Evolutionary conservation across 2,797 vertebrate species (phyloP).

Genomic region (Fundulus diaphanus): DNA sequence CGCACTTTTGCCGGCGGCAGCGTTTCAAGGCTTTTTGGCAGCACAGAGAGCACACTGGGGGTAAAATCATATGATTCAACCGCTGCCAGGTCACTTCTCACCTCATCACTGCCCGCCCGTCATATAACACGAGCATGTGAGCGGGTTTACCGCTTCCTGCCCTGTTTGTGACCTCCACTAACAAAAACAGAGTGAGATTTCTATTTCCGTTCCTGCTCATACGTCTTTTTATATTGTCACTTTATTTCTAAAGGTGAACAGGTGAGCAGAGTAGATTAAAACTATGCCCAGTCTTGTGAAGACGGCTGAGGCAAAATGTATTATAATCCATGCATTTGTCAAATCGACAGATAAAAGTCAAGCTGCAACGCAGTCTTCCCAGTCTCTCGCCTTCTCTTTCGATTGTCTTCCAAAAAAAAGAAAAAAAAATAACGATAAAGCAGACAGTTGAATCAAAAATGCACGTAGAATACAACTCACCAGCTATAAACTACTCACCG

Average conservation of each 20-base stretch:
- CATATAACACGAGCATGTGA: constrained; percentile 25
- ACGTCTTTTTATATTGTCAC: background rate
- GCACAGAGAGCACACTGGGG: constrained; percentile 18
- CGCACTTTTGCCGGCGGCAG: constrained; percentile 41
- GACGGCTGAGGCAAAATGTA: background rate
- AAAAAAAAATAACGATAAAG: constrained; percentile 5
- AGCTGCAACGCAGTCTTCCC: background rate
- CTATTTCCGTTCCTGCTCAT: background rate
- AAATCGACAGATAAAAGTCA: background rate
- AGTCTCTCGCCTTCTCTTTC: background rate
- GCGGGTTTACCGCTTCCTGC: constrained; percentile 42
- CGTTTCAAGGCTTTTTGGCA: constrained; percentile 53
- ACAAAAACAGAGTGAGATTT: background rate
- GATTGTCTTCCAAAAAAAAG: background rate
- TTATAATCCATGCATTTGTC: background rate
- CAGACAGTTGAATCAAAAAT: constrained; percentile 11
- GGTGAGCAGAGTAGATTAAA: background rate
- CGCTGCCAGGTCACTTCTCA: constrained; percentile 50
- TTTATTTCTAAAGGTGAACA: background rate
- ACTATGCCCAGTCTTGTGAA: background rate
- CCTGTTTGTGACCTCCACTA: constrained; percentile 29
- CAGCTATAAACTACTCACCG: constrained; percentile 63
- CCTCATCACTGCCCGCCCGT: constrained; percentile 39
- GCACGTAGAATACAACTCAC: constrained; percentile 1
- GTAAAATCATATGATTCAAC: constrained; percentile 61